Evolutionary conservation across 2,113 vertebrate genomes (phyloP).

Genomic region (Gymnobelideus leadbeateri): DNA sequence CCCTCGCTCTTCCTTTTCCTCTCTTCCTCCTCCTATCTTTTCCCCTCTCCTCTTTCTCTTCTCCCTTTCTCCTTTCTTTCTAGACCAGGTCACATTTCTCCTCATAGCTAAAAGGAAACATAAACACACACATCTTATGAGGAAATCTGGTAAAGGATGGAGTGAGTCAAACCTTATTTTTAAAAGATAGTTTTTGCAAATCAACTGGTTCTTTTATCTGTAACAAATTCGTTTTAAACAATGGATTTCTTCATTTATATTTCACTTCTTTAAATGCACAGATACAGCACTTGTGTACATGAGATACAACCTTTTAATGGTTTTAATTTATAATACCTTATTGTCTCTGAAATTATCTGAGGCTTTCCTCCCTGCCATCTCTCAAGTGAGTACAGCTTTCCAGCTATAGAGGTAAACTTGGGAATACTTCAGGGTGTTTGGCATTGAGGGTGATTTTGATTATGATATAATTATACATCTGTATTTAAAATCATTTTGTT

Average conservation of each 20-base stretch:
- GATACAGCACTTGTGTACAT: neutral
- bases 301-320: neutral
- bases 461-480: neutral
- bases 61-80: neutral
- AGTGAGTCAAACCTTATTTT: neutral
- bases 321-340: neutral
- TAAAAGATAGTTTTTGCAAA: neutral
- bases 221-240: neutral
- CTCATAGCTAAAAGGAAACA: neutral
- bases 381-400: neutral
- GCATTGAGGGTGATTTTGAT: neutral
- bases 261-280: neutral
- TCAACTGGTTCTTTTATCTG: neutral
- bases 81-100: neutral
- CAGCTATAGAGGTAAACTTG: neutral
- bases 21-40: neutral
- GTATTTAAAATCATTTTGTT: neutral
- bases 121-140: neutral
- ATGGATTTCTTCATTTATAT: neutral
- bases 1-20: neutral
- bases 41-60: no score
- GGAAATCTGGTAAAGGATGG: neutral
- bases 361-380: neutral
- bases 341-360: neutral
- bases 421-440: neutral